Conservation (phyloP, 2,113 vertebrate genomes). For the Pedionomus torquatus region DNA sequence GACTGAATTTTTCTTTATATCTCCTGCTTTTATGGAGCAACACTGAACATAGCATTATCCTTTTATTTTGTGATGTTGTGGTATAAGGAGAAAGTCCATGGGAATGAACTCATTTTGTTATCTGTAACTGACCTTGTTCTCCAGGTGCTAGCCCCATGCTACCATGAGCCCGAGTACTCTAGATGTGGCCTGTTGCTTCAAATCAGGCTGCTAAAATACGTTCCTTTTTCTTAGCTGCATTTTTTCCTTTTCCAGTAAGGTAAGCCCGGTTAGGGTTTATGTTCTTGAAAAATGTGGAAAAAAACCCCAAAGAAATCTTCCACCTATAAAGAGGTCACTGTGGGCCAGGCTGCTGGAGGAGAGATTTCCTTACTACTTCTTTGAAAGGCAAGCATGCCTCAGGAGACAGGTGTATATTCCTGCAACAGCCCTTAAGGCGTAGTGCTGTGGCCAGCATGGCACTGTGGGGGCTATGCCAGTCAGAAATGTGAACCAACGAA, state of each 20-base stretch:
- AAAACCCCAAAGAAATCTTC: background rate
- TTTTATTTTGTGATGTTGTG: background rate
- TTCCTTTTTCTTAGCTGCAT: background rate
- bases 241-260: background rate
- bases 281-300: background rate
- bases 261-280: background rate
- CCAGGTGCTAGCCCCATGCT: background rate
- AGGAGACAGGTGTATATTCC: background rate
- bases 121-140: background rate
- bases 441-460: background rate
- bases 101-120: background rate
- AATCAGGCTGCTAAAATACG: background rate
- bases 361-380: background rate
- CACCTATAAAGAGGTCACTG: background rate
- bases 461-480: background rate
- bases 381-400: background rate
- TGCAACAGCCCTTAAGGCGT: background rate
- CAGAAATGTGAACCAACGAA: background rate
- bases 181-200: background rate
- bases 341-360: background rate
- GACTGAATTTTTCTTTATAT: background rate
- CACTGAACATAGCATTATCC: fast-evolving
- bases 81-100: background rate
- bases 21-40: fast-evolving
- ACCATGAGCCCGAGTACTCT: background rate